Evolutionary conservation across 2,888 invertebrate species (phyloP), one percentile per base, ranked within the genome.

Genomic region (Volucella inflata): DNA sequence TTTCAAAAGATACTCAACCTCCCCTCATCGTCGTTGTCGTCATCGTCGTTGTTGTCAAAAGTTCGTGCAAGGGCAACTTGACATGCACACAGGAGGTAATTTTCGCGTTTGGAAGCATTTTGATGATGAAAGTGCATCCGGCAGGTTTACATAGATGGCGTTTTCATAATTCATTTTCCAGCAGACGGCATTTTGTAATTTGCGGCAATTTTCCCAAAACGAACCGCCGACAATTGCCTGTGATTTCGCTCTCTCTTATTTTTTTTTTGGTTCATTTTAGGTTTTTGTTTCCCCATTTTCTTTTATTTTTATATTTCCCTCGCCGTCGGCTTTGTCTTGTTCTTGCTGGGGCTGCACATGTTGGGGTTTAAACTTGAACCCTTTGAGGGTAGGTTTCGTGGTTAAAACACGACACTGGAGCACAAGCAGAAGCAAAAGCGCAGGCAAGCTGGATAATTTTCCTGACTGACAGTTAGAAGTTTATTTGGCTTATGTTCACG

Each of bases 51-150:
- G 48, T 57, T 57, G 64, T 60, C 30, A 67, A 59, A 60, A 75
- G 84, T 84, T 84, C 80, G 84, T 84, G 84, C 80, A 80, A 84
- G 80, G 70, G 84, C 65, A 84, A 84, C 84, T 79, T 84, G 84
- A 84, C 84, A 84, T 84, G 84, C 84, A 84, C 80, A 84, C 84
- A 84, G 84, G 84, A 84, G 84, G 84, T 84, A 84, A 84, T 84
- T 84, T 84, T 84, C 84, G 75, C 84, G 80, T 84, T 84, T 84
- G 76, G 71, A 85, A 85, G 76, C 81, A 77, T 85, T 85, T 85
- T 85, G 85, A 85, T 81, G 85, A 85, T 72, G 81, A 85, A 85
- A 85, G 85, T 76, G 85, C 85, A 85, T 85, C 85, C 81, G 85
- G 85, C 80, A 65, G 72, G 81, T 72, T 72, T 67, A 85, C 76